Evolutionary conservation across 1,140 invertebrate species (phyloP), one percentile per base, ranked within the genome.

Genomic region (Scaptodrosophila lebanonensis): DNA sequence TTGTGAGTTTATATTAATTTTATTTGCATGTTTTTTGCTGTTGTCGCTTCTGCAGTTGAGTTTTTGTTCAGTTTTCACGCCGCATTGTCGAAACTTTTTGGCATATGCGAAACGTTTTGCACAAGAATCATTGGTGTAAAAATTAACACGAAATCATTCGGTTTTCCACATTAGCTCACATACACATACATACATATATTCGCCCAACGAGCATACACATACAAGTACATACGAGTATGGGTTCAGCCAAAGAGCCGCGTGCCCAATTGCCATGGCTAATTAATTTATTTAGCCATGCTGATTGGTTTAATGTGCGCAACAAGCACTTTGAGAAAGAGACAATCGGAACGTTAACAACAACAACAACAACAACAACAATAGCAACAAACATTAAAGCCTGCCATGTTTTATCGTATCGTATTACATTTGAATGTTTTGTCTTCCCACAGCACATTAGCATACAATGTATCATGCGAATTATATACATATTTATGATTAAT

Each of bases 321-420:
- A 11, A 35, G 13, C 3, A 35, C 13, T 16, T 11, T 52, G 64
- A 64, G 59, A 67, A 59, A 44, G 40, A 52, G 53, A 66, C 58
- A 51, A 27, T 47, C 30, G 13, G 9, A 63, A 52, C 42, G 43
- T 45, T 40, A 11, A 13, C 22, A n/a, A 29, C 36, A 51, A 50
- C 53, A 11, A 62, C 52, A 62, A 33, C 48, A 16, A 15, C 44
- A 47, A 51, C 29, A 17, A 22, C 49, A 27, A 27, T 5, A 9
- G 8, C 12, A 20, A 20, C 32, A 15, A 25, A 70, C 67, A 79
- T 53, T 79, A 64, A 54, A 67, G 73, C 32, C 9, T 11, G 32
- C 9, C 32, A 77, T 77, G 73, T 77, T 77, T n/a, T 79, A 79
- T 79, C 70, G 64, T 75, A 82, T 75, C 57, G 75, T 62, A 75